Percentiles rank a stretch among this genome's conserved stretches.
Conservation (phyloP, 2,113 vertebrate genomes). For the Oriolus oriolus region DNA sequence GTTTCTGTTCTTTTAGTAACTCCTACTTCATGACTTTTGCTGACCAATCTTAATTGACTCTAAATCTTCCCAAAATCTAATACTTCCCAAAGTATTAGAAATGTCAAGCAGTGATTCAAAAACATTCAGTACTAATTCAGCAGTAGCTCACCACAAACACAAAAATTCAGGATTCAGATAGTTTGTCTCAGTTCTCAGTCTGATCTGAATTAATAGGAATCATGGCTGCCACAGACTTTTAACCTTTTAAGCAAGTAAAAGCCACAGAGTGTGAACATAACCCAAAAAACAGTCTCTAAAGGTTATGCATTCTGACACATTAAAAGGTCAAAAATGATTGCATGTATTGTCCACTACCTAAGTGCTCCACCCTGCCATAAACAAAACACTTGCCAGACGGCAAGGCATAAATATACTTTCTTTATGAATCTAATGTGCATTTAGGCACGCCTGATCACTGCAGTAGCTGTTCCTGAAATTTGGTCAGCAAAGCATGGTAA, state of each 20-base stretch:
- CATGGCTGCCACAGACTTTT: neutral
- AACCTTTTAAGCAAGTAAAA: neutral
- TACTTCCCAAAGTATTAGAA: too few species aligned
- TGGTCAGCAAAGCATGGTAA: neutral
- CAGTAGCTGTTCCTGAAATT: neutral
- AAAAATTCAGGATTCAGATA: neutral
- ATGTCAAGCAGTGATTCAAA: neutral
- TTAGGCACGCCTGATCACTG: neutral
- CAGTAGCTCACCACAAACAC: neutral
- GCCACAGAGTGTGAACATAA: neutral
- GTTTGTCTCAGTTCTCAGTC: neutral
- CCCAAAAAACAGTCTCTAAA: neutral
- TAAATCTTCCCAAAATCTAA: neutral
- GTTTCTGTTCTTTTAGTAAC: neutral
- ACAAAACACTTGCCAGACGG: neutral
- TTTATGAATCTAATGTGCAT: neutral
- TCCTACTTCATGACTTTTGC: neutral
- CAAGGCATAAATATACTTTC: neutral
- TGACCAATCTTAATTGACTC: neutral
- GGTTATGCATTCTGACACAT: neutral
- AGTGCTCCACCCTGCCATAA: neutral
- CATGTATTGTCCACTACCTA: neutral
- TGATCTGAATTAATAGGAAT: neutral
- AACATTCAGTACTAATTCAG: neutral
- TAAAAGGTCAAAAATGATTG: neutral